Evolutionary conservation across 2,113 vertebrate genomes (phyloP).

Genomic region (Sinosuthora webbiana): DNA sequence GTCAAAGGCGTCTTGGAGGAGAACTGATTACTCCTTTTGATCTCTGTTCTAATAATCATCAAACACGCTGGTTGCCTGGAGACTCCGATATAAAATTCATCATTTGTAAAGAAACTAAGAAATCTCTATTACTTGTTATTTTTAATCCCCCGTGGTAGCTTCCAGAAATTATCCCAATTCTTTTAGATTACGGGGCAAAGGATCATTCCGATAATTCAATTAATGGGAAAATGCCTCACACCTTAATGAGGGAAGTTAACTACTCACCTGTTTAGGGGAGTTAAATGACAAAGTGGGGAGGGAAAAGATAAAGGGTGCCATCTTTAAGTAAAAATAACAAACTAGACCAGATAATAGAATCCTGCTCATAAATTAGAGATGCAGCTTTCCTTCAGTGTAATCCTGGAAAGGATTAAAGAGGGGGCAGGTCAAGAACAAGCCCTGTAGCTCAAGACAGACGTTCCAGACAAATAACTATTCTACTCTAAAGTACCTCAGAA

Average conservation of each 20-base stretch:
- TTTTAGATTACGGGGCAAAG: background rate
- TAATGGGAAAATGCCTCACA: background rate
- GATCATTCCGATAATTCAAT: background rate
- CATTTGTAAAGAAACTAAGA: conserved; percentile 2
- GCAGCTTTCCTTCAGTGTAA: background rate
- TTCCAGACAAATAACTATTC: background rate
- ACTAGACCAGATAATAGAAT: background rate
- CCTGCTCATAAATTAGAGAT: background rate
- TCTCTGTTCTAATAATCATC: conserved; percentile 8
- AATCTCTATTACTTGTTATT: background rate
- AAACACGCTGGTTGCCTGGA: conserved; percentile 4
- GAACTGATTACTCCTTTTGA: conserved; percentile 23
- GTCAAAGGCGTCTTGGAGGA: background rate
- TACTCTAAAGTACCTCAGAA: background rate
- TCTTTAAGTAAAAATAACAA: background rate
- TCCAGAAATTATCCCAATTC: background rate
- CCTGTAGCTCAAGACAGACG: background rate
- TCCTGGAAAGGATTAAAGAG: background rate
- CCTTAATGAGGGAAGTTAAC: background rate
- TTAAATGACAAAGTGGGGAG: background rate
- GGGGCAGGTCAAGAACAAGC: background rate
- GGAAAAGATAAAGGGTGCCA: background rate
- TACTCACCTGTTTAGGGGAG: background rate
- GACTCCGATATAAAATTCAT: background rate
- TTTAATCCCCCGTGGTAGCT: background rate